Evolutionary conservation across 2,888 invertebrate species (phyloP), one percentile per base, ranked within the genome.

Genomic region (Auanema sp.): DNA sequence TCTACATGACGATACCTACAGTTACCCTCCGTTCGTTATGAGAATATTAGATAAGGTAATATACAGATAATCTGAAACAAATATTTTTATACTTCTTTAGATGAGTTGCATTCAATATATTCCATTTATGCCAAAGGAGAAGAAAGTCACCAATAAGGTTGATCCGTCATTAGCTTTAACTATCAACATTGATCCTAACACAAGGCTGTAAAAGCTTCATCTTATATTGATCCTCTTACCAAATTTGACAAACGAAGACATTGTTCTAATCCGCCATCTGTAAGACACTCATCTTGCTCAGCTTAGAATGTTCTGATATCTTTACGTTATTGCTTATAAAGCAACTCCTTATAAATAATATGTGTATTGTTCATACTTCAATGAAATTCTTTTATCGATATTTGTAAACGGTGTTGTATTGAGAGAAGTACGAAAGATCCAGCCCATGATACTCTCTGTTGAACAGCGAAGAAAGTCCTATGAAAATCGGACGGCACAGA

Each of bases 61-160:
- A 11, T 16, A 24, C 11, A 14, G 58, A 18, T 23, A 21, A 44
- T 41, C n/a, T 16, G n/a, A 44, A 41, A 57, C 33, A 5, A 41
- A 21, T 21, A 3, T 4, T 24, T 51, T 51, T 5, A 10, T 0
- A 42, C 4, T 23, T 55, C 50, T 66, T 58, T 64, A 67, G 50
- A 65, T 79, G 18, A 77, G 77, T n/a, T 54, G 60, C 42, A 58
- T 77, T 12, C 61, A 70, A 44, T 67, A 68, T 41, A 47, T 80
- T 11, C 80, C 80, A 12, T 78, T 73, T 58, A 64, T 79, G 56
- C 80, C 80, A 12, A 75, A 76, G 53, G 66, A 70, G 33, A 76
- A 75, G 58, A 69, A 67, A 44, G 12, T 55, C 21, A 67, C 65
- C 16, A 68, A 73, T 55, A 64, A 53, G 59, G 64, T 64, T 24